phyloP scores from a whole-genome alignment of 2,797 vertebrate species.

The Artibeus lituratus region DNA sequence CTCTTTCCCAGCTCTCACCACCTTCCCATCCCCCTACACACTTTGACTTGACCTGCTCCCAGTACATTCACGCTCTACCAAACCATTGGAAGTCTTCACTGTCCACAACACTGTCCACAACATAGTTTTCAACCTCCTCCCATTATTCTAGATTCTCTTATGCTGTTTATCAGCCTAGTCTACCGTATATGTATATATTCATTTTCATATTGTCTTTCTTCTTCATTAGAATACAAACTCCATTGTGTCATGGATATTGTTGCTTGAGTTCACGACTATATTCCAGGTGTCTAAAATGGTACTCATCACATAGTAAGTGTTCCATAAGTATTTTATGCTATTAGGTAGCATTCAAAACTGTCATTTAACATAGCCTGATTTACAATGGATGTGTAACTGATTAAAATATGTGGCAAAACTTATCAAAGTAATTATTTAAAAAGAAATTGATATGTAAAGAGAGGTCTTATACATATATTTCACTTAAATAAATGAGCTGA shows the following conservation, averaged over 20 bases:
- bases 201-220: not conserved
- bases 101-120: not conserved
- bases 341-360: not conserved
- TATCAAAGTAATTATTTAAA: not conserved
- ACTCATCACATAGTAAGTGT: not conserved
- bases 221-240: not conserved
- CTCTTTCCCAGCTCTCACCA: not conserved
- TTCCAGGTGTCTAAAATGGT: not conserved
- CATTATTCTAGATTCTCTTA: not conserved
- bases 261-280: not conserved
- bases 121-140: not conserved
- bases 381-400: not conserved
- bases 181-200: not conserved
- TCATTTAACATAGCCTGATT: not conserved
- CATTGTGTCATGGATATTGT: not conserved
- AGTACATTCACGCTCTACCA: not conserved
- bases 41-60: not conserved
- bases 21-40: not conserved
- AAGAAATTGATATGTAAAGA: not conserved
- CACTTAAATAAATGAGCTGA: not conserved
- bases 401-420: not conserved
- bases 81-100: not conserved
- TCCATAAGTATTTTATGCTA: not conserved
- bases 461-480: not conserved
- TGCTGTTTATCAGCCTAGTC: not conserved